Conservation (phyloP, 2,888 invertebrate species). For the Rotaria socialis region DNA sequence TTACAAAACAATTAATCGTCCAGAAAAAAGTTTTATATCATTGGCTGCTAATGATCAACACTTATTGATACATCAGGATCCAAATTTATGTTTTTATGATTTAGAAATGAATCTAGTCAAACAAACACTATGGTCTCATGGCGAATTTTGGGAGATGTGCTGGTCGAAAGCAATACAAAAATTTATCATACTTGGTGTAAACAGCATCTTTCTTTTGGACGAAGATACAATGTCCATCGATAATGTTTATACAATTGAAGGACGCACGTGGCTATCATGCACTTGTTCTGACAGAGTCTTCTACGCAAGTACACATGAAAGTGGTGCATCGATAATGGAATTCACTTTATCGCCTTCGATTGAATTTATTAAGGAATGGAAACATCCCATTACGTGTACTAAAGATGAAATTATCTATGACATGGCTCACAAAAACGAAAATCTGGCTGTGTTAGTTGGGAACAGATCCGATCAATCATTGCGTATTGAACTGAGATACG, state of each 20-base stretch:
- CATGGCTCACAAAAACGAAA: background rate
- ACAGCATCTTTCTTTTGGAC: background rate
- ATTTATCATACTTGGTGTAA: background rate
- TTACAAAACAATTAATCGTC: background rate
- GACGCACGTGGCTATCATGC: background rate
- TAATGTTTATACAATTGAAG: background rate
- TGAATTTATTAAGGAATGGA: background rate
- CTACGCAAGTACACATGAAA: background rate
- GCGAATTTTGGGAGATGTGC: background rate
- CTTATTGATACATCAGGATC: background rate
- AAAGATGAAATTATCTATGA: background rate
- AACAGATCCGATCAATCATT: background rate
- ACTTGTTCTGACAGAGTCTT: constrained; percentile 6
- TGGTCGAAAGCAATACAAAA: background rate
- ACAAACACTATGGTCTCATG: background rate
- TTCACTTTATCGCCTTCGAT: background rate
- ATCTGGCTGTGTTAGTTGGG: background rate
- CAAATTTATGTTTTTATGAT: background rate
- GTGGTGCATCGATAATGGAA: background rate
- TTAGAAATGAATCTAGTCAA: background rate
- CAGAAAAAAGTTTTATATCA: background rate
- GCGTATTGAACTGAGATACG: background rate
- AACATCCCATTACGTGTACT: background rate
- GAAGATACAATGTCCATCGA: background rate
- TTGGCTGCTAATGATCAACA: background rate